A percentile compares a stretch with the other conserved stretches of the same genome.
Evolutionary conservation across 1,140 invertebrate species (phyloP).

Genomic region (Aradophagus sp.): DNA sequence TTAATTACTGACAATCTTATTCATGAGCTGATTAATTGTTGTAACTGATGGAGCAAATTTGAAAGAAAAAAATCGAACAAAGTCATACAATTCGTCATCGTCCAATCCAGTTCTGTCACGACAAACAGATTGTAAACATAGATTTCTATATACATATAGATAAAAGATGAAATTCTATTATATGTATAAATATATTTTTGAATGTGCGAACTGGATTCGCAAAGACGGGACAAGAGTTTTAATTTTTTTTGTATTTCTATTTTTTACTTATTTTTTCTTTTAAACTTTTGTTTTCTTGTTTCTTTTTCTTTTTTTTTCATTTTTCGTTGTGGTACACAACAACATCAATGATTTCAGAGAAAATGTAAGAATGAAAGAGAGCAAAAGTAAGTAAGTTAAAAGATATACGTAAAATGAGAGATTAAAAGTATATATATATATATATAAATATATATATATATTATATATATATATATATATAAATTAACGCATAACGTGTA

Average conservation of each 20-base stretch:
- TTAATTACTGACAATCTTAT: too few relatives aligned
- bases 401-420: constrained; percentile 46
- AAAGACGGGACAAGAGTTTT: constrained; percentile 6
- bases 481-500: constrained; percentile 57
- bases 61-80: too few relatives aligned
- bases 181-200: constrained; percentile 60
- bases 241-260: background rate
- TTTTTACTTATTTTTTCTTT: too few relatives aligned
- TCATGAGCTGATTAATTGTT: too few relatives aligned
- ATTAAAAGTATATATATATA: constrained; percentile 33
- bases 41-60: too few relatives aligned
- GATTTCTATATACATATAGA: constrained; percentile 38
- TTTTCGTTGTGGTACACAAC: background rate
- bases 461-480: constrained; percentile 30
- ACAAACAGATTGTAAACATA: constrained; percentile 52
- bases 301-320: background rate
- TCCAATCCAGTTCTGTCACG: constrained; percentile 64
- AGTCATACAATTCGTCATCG: too few relatives aligned
- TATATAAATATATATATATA: constrained; percentile 52
- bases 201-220: constrained; percentile 45
- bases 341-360: constrained; percentile 1
- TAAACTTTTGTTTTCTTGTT: too few relatives aligned
- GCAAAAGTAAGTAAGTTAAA: constrained; percentile 8
- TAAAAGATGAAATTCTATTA: constrained; percentile 56
- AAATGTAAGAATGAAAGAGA: constrained; percentile 10